These are phyloP conservation scores for Trematomus bernacchii DNA, from an alignment of 2,797 vertebrate species.

Conservation along the genomic window DNA sequence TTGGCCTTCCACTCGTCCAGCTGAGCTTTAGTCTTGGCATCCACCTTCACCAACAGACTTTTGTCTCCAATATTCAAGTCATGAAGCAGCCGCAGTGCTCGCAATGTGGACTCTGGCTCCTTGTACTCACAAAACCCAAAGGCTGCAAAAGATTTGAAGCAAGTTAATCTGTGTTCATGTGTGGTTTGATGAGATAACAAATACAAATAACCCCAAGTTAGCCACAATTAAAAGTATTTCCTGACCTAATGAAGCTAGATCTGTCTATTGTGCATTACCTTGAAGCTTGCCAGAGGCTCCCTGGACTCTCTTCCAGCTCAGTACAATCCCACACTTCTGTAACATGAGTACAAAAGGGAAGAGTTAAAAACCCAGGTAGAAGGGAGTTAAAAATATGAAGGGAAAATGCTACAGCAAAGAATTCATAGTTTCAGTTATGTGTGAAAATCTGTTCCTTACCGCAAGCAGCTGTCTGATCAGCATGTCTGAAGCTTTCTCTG, in stretches of 20 bases:
- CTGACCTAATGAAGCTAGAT: not conserved
- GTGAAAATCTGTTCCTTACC: slow-evolving; percentile 82
- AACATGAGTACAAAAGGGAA: slow-evolving; percentile 56
- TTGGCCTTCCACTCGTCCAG: slow-evolving; percentile 99
- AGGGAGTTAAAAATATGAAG: not conserved
- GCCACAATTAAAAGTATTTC: not conserved
- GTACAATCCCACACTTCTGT: slow-evolving; percentile 99
- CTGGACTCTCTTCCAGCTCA: slow-evolving; percentile 99
- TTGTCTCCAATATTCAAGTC: slow-evolving; percentile 98
- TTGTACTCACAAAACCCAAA: slow-evolving; percentile 99
- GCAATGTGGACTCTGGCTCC: slow-evolving; percentile 96
- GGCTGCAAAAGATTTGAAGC: slow-evolving; percentile 80
- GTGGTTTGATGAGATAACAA: not conserved
- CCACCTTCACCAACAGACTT: slow-evolving; percentile 98
- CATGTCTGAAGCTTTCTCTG: slow-evolving; percentile 99
- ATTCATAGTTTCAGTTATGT: slow-evolving; percentile 1
- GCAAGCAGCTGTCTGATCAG: slow-evolving; percentile 97
- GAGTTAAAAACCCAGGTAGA: not conserved
- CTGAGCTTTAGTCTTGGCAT: slow-evolving; percentile 98
- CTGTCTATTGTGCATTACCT: slow-evolving; percentile 82
- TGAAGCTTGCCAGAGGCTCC: slow-evolving; percentile 99
- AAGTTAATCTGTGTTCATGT: not conserved
- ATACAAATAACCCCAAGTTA: not conserved
- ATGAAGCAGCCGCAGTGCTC: slow-evolving; percentile 94
- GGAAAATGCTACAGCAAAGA: not conserved